These are phyloP conservation scores for Rhagoletis zephyria DNA, from an alignment of 1,140 invertebrate species.

Conservation along the genomic window DNA sequence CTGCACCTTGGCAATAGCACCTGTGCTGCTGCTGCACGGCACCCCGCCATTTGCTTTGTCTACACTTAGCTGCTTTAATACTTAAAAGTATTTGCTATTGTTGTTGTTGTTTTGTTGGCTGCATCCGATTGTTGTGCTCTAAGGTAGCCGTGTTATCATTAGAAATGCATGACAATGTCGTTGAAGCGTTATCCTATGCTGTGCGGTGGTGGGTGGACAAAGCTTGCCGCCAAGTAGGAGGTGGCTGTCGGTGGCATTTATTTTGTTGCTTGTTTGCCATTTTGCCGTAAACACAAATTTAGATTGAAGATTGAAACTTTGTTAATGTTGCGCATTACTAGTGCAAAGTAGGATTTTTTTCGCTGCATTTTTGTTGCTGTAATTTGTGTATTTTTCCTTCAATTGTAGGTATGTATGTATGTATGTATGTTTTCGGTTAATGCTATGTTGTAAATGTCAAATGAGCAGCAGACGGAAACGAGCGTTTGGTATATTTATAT, in stretches of 20 bases:
- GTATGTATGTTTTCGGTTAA: too few relatives aligned
- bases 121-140: constrained; percentile 50
- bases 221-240: background rate
- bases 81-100: background rate
- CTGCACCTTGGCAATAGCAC: constrained; percentile 18
- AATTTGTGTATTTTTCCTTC: background rate
- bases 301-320: constrained; percentile 70
- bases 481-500: constrained; percentile 52
- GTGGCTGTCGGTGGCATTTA: background rate
- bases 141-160: constrained; percentile 64
- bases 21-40: background rate
- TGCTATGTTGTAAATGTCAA: constrained; percentile 40
- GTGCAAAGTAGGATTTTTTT: constrained; percentile 40
- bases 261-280: constrained; percentile 6
- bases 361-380: background rate
- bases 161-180: constrained; percentile 71
- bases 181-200: constrained; percentile 48
- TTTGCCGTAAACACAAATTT: constrained; percentile 61
- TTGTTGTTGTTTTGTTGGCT: constrained; percentile 7
- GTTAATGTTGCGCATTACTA: constrained; percentile 71
- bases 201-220: background rate
- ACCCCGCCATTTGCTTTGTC: background rate
- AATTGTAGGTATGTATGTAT: background rate
- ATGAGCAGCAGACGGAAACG: constrained; percentile 45
- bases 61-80: background rate